A percentile compares a stretch with the other conserved stretches of the same genome.
Evolutionary conservation across 2,797 vertebrate genomes (phyloP).

Genomic region (Gobionotothen gibberifrons): DNA sequence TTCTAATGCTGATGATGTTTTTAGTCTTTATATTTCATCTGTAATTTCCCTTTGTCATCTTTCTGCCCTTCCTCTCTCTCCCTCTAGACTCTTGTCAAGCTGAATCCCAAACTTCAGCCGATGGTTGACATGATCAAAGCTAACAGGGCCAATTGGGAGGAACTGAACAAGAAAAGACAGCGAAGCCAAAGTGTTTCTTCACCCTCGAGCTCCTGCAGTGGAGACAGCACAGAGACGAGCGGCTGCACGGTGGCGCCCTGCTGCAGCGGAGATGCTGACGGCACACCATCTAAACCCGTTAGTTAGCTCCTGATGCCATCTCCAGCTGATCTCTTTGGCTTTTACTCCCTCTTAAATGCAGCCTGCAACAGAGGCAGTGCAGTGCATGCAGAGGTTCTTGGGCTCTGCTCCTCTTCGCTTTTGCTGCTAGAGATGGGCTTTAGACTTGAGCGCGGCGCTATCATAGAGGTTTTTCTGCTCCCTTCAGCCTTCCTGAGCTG

Average conservation of each 20-base stretch:
- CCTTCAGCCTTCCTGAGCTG: constrained; percentile 53
- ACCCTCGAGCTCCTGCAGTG: constrained; percentile 53
- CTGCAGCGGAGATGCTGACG: constrained; percentile 49
- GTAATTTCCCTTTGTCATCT: constrained; percentile 4
- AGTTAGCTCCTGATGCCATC: constrained; percentile 73
- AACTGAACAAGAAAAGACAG: constrained; percentile 90
- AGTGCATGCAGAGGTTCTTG: constrained; percentile 80
- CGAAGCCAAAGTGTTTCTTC: constrained; percentile 69
- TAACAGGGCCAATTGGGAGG: constrained; percentile 95
- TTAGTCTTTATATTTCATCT: neutral
- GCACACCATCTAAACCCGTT: constrained; percentile 58
- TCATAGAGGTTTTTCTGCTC: constrained; percentile 66
- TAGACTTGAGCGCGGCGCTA: constrained; percentile 63
- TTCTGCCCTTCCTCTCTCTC: constrained; percentile 22
- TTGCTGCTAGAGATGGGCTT: constrained; percentile 75
- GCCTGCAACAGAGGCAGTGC: constrained; percentile 74
- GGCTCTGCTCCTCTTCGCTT: constrained; percentile 80
- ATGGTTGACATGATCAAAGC: constrained; percentile 93
- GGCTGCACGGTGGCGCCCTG: constrained; percentile 58
- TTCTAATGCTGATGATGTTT: neutral
- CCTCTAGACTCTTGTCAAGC: constrained; percentile 90
- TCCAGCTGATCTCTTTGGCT: constrained; percentile 45
- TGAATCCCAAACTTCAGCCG: constrained; percentile 95
- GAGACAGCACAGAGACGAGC: constrained; percentile 51
- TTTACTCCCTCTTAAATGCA: constrained; percentile 64